phyloP scores from a whole-genome alignment of 37 sponge, comb jelly and placozoan species.

The Spongilla lacustris region DNA sequence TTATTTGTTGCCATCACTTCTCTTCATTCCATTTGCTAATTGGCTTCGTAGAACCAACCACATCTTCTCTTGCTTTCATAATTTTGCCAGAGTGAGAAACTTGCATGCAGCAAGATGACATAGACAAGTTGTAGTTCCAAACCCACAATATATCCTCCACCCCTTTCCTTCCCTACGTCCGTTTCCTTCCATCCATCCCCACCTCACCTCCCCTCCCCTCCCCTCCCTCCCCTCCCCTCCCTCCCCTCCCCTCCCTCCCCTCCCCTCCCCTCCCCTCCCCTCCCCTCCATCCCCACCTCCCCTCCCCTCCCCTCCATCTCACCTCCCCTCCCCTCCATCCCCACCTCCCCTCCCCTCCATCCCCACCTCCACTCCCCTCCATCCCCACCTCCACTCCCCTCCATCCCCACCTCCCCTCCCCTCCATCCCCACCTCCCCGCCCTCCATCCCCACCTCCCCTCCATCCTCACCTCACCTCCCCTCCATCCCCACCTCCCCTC shows the following conservation, averaged over 20 bases:
- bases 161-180: too few species aligned
- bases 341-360: background rate
- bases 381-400: background rate
- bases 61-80: too few species aligned
- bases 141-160: too few species aligned
- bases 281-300: background rate
- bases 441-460: background rate
- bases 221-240: background rate
- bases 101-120: too few species aligned
- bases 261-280: background rate
- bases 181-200: background rate
- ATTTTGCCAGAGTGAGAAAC: too few species aligned
- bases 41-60: too few species aligned
- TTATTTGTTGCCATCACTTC: too few species aligned
- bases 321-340: background rate
- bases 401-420: too few species aligned
- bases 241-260: background rate
- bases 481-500: too few species aligned
- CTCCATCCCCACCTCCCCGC: background rate
- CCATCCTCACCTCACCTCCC: background rate
- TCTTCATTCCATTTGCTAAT: too few species aligned
- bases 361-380: background rate
- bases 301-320: background rate
- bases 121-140: too few species aligned
- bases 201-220: background rate